Conservation (phyloP, 2,888 invertebrate species). For the Parascotia fuliginaria region DNA sequence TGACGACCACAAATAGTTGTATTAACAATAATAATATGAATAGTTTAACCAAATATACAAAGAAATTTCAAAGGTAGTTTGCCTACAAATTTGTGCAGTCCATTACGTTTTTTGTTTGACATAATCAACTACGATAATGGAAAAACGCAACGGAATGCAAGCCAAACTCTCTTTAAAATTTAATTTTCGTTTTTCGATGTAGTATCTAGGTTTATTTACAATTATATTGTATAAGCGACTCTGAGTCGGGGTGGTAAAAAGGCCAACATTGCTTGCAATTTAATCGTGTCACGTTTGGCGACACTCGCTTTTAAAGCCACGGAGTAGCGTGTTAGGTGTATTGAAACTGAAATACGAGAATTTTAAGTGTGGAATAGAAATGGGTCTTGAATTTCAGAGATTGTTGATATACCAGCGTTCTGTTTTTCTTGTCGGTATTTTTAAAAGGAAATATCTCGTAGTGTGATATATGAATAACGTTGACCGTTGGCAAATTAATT, state of each 20-base stretch:
- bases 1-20: constrained; percentile 25
- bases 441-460: not conserved
- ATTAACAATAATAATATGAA: constrained; percentile 14
- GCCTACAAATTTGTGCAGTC: constrained; percentile 21
- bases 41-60: not conserved
- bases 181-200: constrained; percentile 25
- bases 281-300: constrained; percentile 22
- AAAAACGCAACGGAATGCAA: constrained; percentile 25
- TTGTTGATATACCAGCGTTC: not conserved
- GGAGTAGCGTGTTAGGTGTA: constrained; percentile 18
- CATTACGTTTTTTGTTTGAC: constrained; percentile 19
- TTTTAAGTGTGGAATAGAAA: constrained; percentile 1
- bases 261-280: constrained; percentile 23
- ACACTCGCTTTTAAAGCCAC: constrained; percentile 18
- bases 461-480: not conserved
- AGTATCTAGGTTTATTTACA: constrained; percentile 33
- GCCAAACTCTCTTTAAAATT: constrained; percentile 6
- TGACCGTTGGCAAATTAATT: too few relatives aligned
- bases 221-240: constrained; percentile 39
- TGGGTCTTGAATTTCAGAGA: not conserved
- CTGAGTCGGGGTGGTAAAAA: constrained; percentile 32
- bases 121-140: constrained; percentile 22
- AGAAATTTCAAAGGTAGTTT: constrained; percentile 4
- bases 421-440: not conserved
- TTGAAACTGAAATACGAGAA: constrained; percentile 19